Conservation (phyloP, 2,888 invertebrate species). For the Cataglyphis livida region DNA sequence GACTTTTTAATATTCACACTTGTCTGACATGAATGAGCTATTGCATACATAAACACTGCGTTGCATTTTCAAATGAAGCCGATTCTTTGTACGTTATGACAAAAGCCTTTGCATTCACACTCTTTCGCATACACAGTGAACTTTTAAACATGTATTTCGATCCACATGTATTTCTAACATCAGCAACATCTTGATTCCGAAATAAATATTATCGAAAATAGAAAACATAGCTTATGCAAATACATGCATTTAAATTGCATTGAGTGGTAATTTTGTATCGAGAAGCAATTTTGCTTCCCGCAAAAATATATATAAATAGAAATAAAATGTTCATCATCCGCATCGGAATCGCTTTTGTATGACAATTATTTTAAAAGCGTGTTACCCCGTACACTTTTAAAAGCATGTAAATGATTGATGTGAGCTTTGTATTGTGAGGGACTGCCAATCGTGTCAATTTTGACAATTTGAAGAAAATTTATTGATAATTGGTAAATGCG, state of each 20-base stretch:
- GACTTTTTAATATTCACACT: slow-evolving; percentile 35
- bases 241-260: slow-evolving; percentile 17
- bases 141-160: slow-evolving; percentile 5
- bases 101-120: slow-evolving; percentile 32
- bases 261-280: background rate
- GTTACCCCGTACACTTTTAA: background rate
- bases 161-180: slow-evolving; percentile 11
- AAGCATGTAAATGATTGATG: background rate
- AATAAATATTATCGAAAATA: slow-evolving; percentile 30
- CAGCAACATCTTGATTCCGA: slow-evolving; percentile 17
- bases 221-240: slow-evolving; percentile 6
- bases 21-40: slow-evolving; percentile 21
- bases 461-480: background rate
- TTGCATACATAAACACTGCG: background rate
- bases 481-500: too few relatives aligned
- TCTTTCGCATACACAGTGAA: slow-evolving; percentile 2
- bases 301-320: slow-evolving; percentile 15
- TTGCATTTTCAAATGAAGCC: slow-evolving; percentile 28
- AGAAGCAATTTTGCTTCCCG: background rate
- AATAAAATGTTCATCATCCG: slow-evolving; percentile 8
- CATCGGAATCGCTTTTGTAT: slow-evolving; percentile 15
- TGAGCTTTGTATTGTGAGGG: background rate
- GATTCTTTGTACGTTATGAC: slow-evolving; percentile 35
- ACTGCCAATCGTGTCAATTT: background rate
- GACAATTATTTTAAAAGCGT: slow-evolving; percentile 35